Evolutionary conservation across 2,888 invertebrate species (phyloP), one percentile per base, ranked within the genome.

Genomic region (Cistogaster globosa): DNA sequence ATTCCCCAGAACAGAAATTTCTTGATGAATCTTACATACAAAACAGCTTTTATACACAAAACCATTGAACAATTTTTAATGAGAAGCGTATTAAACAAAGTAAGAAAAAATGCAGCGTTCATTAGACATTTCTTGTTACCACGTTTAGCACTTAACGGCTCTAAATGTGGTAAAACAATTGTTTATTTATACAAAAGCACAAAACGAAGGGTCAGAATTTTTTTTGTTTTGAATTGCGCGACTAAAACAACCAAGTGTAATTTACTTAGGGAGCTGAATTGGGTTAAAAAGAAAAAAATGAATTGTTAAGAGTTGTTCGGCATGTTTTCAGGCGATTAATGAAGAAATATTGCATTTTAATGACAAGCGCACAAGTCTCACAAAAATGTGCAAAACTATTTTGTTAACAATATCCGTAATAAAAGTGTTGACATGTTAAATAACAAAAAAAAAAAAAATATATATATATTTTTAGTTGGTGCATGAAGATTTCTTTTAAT

Each of bases 341-440:
- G 90, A 90, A 90, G 90, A 91, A 88, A 89, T 89, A 91, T 91
- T 91, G 89, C 90, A 87, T 88, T 91, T 91, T 91, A 91, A 91
- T 91, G 78, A 79, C 71, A 71, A 22, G 60, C 38, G 12, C 42
- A 78, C n/a, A 71, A 55, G 53, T 78, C 71, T 51, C 51, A 78
- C 42, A 82, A 85, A 76, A 79, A 82, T 79, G 82, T 85, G 85
- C 85, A 85, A 82, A 78, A 83, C 67, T 72, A 84, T 77, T 80
- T 72, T 69, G 74, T 78, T 71, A 78, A 78, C 62, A 71, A 55
- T 62, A 32, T 45, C 45, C 63, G 58, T 74, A 76, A 58, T 51
- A 38, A 69, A 76, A 48, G 85, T 85, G 85, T 75, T 82, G 85
- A 85, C 85, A 85, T 58, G 58, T 58, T 38, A 16, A n/a, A 48